phyloP scores from a whole-genome alignment of 2,113 vertebrate genomes.

The Sminthopsis crassicaudata region DNA sequence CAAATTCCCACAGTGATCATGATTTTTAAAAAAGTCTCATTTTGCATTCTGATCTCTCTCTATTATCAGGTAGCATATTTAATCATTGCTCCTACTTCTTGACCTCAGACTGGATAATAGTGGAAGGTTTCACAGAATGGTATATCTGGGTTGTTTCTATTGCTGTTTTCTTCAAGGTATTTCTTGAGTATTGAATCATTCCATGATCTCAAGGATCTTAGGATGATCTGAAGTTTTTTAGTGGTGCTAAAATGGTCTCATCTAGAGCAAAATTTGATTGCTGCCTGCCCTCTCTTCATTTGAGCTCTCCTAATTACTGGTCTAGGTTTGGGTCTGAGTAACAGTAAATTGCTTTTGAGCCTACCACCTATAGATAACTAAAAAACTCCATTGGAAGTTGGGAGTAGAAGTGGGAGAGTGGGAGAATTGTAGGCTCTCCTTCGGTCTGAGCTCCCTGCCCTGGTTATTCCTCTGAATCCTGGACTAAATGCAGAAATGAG shows the following conservation, averaged over 20 bases:
- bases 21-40: neutral
- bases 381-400: neutral
- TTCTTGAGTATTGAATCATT: neutral
- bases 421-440: neutral
- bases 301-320: neutral
- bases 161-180: neutral
- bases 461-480: neutral
- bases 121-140: neutral
- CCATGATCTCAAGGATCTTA: neutral
- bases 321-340: neutral
- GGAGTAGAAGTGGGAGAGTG: neutral
- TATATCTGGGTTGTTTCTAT: neutral
- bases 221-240: neutral
- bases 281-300: neutral
- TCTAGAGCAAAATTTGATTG: neutral
- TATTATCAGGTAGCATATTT: neutral
- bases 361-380: neutral
- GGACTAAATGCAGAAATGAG: neutral
- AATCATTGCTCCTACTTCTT: neutral
- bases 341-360: neutral
- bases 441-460: neutral
- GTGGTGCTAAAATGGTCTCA: neutral
- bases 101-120: neutral
- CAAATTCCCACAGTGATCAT: neutral
- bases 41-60: neutral